These are phyloP conservation scores for Acheta domesticus DNA, from an alignment of 2,888 invertebrate genomes.

Conservation along the genomic window DNA sequence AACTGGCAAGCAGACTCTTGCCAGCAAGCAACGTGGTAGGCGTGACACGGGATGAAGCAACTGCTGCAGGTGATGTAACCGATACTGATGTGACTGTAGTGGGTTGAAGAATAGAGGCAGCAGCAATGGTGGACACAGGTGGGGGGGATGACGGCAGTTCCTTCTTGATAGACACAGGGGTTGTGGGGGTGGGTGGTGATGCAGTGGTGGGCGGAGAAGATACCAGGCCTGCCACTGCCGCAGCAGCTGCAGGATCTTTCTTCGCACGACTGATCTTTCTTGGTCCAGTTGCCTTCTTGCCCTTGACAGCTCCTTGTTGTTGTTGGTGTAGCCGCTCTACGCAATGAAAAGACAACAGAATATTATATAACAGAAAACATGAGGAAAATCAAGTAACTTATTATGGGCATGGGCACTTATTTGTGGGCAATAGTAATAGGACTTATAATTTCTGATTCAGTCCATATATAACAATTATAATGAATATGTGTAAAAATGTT, in stretches of 20 bases:
- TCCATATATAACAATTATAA: no score
- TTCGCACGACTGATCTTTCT: slow-evolving; percentile 43
- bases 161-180: slow-evolving; percentile 24
- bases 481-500: no score
- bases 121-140: not conserved
- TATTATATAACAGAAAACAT: slow-evolving; percentile 4
- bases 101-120: not conserved
- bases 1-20: slow-evolving; percentile 24
- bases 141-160: slow-evolving; percentile 21
- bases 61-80: slow-evolving; percentile 19
- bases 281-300: slow-evolving; percentile 45
- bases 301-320: slow-evolving; percentile 59
- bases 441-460: no score
- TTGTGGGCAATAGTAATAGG: not conserved
- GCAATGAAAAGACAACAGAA: slow-evolving; percentile 31
- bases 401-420: no score
- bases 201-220: not conserved
- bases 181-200: not conserved
- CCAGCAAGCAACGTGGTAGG: slow-evolving; percentile 37
- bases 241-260: slow-evolving; percentile 28
- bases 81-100: not conserved
- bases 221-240: slow-evolving; percentile 23
- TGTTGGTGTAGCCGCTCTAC: slow-evolving; percentile 65
- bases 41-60: slow-evolving; percentile 44
- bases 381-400: slow-evolving; percentile 20